Evolutionary conservation across 2,888 invertebrate genomes (phyloP).

Genomic region (Alloplasta piceator): DNA sequence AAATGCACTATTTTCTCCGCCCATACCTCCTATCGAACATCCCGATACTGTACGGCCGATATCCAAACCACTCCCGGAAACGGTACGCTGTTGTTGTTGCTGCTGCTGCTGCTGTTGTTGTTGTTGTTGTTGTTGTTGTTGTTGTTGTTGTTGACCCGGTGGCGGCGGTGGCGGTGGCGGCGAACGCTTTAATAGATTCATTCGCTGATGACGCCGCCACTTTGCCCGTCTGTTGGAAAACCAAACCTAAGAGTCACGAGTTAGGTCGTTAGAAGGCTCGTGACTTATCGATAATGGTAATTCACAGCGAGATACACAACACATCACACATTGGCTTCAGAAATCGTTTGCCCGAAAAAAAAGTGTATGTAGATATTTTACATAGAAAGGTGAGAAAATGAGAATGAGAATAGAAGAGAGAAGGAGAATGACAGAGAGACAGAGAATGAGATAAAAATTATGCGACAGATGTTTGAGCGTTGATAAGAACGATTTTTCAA

Average conservation of each 20-base stretch:
- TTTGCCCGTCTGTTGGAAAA: conserved; percentile 99
- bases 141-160: conserved; percentile 81
- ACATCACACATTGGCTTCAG: too few species aligned
- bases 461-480: too few species aligned
- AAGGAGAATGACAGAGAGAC: too few species aligned
- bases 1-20: conserved; percentile 96
- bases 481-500: too few species aligned
- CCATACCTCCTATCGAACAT: conserved; percentile 87
- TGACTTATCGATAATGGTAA: conserved; percentile 67
- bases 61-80: conserved; percentile 75
- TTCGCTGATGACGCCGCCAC: conserved; percentile 98
- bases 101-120: conserved; percentile 79
- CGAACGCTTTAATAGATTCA: conserved; percentile 95
- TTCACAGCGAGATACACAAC: conserved; percentile 52
- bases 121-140: conserved; percentile 79
- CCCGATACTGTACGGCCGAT: conserved; percentile 77
- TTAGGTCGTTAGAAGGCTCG: conserved; percentile 85
- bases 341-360: too few species aligned
- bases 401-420: too few species aligned
- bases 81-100: conserved; percentile 79
- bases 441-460: too few species aligned
- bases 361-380: too few species aligned
- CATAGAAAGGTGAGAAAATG: too few species aligned
- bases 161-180: conserved; percentile 85
- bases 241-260: conserved; percentile 97